Percentiles rank a stretch among this genome's conserved stretches.
phyloP scores from a whole-genome alignment of 2,797 vertebrate genomes.

The Gouania willdenowi region DNA sequence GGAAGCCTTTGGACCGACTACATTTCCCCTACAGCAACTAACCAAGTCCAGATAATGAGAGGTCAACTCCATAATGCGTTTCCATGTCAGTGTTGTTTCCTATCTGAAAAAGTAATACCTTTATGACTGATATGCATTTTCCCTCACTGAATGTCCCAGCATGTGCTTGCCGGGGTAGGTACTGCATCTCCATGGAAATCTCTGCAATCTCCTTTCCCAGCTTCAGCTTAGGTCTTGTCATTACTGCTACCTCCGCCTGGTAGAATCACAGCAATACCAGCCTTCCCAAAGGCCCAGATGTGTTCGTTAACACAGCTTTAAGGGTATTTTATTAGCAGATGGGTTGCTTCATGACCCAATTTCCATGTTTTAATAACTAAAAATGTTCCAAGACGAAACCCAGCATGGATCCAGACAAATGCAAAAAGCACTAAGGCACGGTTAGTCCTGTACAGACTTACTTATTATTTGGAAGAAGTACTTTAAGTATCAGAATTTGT shows the following conservation, averaged over 20 bases:
- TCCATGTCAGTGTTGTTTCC: background rate
- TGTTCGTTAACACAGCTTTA: conserved; percentile 35
- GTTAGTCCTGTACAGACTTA: background rate
- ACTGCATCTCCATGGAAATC: conserved; percentile 19
- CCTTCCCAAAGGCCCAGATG: conserved; percentile 43
- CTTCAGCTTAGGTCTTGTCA: conserved; percentile 20
- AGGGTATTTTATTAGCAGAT: conserved; percentile 47
- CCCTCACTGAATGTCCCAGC: conserved; percentile 9
- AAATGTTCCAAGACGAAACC: conserved; percentile 20
- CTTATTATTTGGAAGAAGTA: too few species aligned
- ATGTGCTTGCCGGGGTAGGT: background rate
- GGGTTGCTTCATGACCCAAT: conserved; percentile 15
- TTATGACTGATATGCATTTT: conserved; percentile 1
- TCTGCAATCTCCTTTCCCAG: conserved; percentile 11
- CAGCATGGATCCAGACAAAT: conserved; percentile 3
- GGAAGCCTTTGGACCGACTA: conserved; percentile 19
- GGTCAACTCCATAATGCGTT: background rate
- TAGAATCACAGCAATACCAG: conserved; percentile 24
- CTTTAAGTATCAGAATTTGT: too few species aligned
- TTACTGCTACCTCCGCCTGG: conserved; percentile 39
- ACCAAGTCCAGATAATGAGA: conserved; percentile 31
- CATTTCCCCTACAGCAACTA: conserved; percentile 29
- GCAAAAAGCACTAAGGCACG: background rate
- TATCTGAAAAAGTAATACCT: background rate
- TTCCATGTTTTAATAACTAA: conserved; percentile 39